Evolutionary conservation across 2,113 vertebrate genomes (phyloP).

Genomic region (Hippocampus barbouri): DNA sequence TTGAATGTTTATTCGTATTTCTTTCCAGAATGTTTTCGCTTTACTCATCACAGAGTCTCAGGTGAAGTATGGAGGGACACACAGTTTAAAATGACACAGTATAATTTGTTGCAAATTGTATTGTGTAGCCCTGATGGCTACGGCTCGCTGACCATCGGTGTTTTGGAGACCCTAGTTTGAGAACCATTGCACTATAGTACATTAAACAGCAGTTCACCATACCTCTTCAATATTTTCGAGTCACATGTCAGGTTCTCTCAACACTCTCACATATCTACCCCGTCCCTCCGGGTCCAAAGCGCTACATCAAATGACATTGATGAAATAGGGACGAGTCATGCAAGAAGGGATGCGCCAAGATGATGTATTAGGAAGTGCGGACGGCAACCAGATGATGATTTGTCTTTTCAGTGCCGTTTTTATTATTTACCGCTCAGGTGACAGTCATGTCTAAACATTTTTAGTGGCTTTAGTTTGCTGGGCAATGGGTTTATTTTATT

Average conservation of each 20-base stretch:
- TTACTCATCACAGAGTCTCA: no score
- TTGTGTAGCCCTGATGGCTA: background rate
- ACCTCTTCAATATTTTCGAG: background rate
- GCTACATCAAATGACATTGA: constrained; percentile 1
- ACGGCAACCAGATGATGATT: constrained; percentile 1
- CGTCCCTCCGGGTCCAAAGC: background rate
- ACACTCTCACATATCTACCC: constrained; percentile 1
- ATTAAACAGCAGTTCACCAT: background rate
- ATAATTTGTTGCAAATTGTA: no score
- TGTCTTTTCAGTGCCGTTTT: background rate
- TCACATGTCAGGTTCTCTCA: background rate
- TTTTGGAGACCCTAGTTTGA: background rate
- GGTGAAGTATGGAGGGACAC: no score
- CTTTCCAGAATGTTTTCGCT: no score
- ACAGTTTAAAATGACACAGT: background rate
- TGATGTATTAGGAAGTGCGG: background rate
- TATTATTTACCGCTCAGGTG: constrained; percentile 1
- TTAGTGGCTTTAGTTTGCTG: background rate
- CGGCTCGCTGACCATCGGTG: background rate
- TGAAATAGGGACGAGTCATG: constrained; percentile 3
- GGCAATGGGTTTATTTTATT: background rate
- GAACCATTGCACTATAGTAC: background rate
- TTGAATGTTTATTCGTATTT: no score
- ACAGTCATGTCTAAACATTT: background rate
- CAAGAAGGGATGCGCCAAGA: background rate